Base-by-base conservation (phyloP, 2,113 vertebrate genomes). In the Xenopus borealis region DNA sequence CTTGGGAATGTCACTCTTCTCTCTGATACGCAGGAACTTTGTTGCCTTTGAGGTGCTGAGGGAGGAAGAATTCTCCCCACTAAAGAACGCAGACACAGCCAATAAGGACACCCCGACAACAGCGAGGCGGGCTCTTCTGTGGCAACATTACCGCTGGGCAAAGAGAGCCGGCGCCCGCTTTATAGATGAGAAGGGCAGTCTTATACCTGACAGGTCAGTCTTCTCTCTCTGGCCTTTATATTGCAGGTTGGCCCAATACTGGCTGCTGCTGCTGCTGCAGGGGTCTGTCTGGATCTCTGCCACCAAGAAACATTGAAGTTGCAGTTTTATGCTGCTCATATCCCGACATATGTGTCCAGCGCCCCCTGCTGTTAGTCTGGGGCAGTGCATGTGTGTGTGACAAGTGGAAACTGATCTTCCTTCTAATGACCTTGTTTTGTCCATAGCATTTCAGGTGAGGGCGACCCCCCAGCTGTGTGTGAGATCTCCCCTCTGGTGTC, bases 401-500 rank as follows among this genome's bases (percentile, higher is more conserved):
- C 5, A 6, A 9, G 52, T 11, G 1, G 7, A 7, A 33, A 33
- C 30, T 33, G n/a, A n/a, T 33, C 7, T 33, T 33, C 7, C 7
- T 33, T 7, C 33, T 40, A 40, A 40, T 40, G 6, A 9, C 8
- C 33, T 40, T 50, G 47, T 47, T n/a, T 40, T 75, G 18, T 66
- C 33, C 33, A 4, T 62, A 96, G 95, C 72, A 45, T 66, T 12
- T 82, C 84, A 16, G 79, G 79, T 72, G 77, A 58, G 3, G 84
- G 82, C 72, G 85, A 86, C 23, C 86, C 87, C 47, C 91, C 89
- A 0, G 91, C 86, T 3, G 53, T 90, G 14, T 97, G 93, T 81
- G 97, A 98, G 88, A 94, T 98, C 79, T 97, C 97, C 2, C 95
- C 96, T 0, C 81, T 97, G 67, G 89, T 98, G 23, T 98, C 96